These are phyloP conservation scores for Pyrrhia umbra DNA, from an alignment of 2,888 invertebrate genomes.

Conservation along the genomic window DNA sequence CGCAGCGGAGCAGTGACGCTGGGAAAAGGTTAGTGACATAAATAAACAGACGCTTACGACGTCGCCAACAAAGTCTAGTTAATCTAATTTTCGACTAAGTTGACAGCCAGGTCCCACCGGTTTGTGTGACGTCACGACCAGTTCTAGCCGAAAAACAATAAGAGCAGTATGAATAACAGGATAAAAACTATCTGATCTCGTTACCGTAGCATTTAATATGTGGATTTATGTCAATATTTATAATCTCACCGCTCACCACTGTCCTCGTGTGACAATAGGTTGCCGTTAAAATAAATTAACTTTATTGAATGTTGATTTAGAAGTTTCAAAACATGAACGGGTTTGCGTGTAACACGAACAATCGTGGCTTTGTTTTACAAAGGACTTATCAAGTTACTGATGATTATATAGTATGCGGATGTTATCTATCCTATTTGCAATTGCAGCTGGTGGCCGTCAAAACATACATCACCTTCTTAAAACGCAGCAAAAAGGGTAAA, in stretches of 20 bases:
- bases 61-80: slow-evolving; percentile 9
- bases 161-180: slow-evolving; percentile 12
- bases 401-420: slow-evolving; percentile 30
- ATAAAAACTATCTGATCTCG: background rate
- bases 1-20: background rate
- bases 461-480: slow-evolving; percentile 14
- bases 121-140: slow-evolving; percentile 9
- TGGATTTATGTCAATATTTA: slow-evolving; percentile 18
- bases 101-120: slow-evolving; percentile 12
- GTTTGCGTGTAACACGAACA: slow-evolving; percentile 49
- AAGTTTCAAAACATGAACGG: slow-evolving; percentile 49
- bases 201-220: background rate
- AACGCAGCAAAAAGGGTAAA: background rate
- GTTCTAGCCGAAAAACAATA: slow-evolving; percentile 26
- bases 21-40: slow-evolving; percentile 40
- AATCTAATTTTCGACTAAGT: slow-evolving; percentile 12
- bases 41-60: slow-evolving; percentile 31
- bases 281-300: slow-evolving; percentile 29
- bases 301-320: slow-evolving; percentile 48
- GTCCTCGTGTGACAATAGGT: slow-evolving; percentile 18
- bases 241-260: slow-evolving; percentile 14
- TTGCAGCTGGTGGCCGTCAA: slow-evolving; percentile 17
- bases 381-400: slow-evolving; percentile 26
- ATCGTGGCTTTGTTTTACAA: slow-evolving; percentile 44
- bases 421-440: slow-evolving; percentile 29